These are phyloP conservation scores for Xiphydria camelus DNA, from an alignment of 2,888 invertebrate genomes.

Conservation along the genomic window DNA sequence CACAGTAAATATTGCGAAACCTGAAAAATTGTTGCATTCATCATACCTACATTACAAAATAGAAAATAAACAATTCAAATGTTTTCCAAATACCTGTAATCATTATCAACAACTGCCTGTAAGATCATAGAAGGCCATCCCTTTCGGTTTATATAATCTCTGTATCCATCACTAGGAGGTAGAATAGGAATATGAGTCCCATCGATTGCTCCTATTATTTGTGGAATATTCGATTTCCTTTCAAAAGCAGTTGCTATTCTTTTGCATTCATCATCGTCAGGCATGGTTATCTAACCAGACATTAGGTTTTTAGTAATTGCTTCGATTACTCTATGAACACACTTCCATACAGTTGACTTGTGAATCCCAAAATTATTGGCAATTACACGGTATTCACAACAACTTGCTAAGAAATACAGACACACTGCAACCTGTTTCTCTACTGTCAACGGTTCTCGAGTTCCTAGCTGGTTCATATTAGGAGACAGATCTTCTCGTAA, in stretches of 20 bases:
- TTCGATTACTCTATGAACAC: conserved; percentile 28
- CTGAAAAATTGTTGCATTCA: too few species aligned
- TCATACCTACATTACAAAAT: too few species aligned
- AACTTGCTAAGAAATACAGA: too few species aligned
- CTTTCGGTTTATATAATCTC: conserved; percentile 29
- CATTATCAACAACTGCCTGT: conserved; percentile 28
- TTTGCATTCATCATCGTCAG: conserved; percentile 29
- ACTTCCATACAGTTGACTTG: too few species aligned
- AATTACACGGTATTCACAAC: too few species aligned
- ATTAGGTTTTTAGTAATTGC: conserved; percentile 35
- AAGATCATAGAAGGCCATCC: conserved; percentile 27
- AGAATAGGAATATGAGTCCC: conserved; percentile 27
- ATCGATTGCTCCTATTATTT: conserved; percentile 41
- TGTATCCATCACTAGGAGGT: conserved; percentile 22
- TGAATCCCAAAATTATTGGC: too few species aligned
- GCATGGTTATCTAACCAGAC: conserved; percentile 32
- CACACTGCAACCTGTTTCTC: too few species aligned
- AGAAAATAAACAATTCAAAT: too few species aligned
- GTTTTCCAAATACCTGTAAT: conserved; percentile 20
- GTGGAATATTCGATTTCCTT: conserved; percentile 31
- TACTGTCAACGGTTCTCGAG: too few species aligned
- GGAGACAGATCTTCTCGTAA: too few species aligned
- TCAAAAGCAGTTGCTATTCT: conserved; percentile 32
- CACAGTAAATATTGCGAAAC: too few species aligned
- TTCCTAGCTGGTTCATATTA: too few species aligned